Evolutionary conservation across 1,140 invertebrate species (phyloP).

Genomic region (Danaus melanippus): DNA sequence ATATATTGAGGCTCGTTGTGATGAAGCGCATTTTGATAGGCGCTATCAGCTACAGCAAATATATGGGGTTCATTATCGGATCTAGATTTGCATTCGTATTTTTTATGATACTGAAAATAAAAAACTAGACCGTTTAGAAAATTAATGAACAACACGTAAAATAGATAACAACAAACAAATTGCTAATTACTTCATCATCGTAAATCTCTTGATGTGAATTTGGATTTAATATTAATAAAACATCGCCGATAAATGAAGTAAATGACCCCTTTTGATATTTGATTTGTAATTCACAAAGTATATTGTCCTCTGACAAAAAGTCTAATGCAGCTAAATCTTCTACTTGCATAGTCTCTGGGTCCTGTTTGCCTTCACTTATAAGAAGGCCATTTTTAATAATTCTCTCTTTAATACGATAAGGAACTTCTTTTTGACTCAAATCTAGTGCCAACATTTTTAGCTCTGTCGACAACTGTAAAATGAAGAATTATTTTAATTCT

Average conservation of each 20-base stretch:
- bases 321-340: conserved; percentile 91
- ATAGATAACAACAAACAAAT: no score
- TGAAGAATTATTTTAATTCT: conserved; percentile 5
- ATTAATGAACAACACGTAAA: background rate
- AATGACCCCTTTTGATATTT: conserved; percentile 81
- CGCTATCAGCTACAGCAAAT: conserved; percentile 88
- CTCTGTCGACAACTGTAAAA: conserved; percentile 71
- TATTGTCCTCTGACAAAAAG: conserved; percentile 81
- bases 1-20: conserved; percentile 88
- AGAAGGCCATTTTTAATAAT: conserved; percentile 79
- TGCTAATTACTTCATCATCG: conserved; percentile 74
- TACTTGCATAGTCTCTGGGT: conserved; percentile 81
- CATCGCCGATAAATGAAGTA: conserved; percentile 92
- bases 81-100: conserved; percentile 87
- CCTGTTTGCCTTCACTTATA: conserved; percentile 57
- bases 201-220: conserved; percentile 82
- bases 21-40: conserved; percentile 88
- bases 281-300: conserved; percentile 82
- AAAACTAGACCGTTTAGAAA: conserved; percentile 1
- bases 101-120: conserved; percentile 80
- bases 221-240: conserved; percentile 90
- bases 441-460: conserved; percentile 74
- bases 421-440: conserved; percentile 50
- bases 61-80: conserved; percentile 93
- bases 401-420: conserved; percentile 71